phyloP scores from a whole-genome alignment of 2,797 vertebrate species.

The Myiothlypis coronata region DNA sequence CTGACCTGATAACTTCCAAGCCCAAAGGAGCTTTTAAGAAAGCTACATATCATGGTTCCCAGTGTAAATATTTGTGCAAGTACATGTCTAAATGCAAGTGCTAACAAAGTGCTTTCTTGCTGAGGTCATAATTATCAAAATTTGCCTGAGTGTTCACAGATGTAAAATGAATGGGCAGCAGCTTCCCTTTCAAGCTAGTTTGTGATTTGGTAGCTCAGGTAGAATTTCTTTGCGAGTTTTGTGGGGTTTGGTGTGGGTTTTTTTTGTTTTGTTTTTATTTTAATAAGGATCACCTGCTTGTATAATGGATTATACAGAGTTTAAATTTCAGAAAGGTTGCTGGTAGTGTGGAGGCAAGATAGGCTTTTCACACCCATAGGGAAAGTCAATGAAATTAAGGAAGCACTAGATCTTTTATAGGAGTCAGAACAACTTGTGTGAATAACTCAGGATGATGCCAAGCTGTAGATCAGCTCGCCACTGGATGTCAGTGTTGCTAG shows the following conservation, averaged over 20 bases:
- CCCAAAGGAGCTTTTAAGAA: constrained; percentile 3
- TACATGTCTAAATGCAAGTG: background rate
- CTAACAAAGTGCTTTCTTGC: background rate
- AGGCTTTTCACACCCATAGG: fast-evolving
- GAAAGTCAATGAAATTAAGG: background rate
- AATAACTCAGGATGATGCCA: background rate
- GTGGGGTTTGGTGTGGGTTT: fast-evolving
- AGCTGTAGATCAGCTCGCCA: background rate
- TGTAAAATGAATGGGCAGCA: background rate
- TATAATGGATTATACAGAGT: background rate
- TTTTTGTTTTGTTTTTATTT: background rate
- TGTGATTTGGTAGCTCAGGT: background rate
- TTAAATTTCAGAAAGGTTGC: background rate
- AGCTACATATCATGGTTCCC: background rate
- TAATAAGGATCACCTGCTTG: background rate
- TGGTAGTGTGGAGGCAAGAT: background rate
- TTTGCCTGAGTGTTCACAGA: background rate
- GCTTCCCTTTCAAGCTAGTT: background rate
- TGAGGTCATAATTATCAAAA: background rate
- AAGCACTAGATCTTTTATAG: background rate
- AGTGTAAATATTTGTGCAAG: constrained; percentile 27
- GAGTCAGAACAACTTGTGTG: background rate
- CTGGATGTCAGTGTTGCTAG: constrained; percentile 49
- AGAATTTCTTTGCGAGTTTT: background rate
- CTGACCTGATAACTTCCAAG: background rate